phyloP scores from a whole-genome alignment of 2,113 vertebrate genomes.

The Megaleporinus macrocephalus region DNA sequence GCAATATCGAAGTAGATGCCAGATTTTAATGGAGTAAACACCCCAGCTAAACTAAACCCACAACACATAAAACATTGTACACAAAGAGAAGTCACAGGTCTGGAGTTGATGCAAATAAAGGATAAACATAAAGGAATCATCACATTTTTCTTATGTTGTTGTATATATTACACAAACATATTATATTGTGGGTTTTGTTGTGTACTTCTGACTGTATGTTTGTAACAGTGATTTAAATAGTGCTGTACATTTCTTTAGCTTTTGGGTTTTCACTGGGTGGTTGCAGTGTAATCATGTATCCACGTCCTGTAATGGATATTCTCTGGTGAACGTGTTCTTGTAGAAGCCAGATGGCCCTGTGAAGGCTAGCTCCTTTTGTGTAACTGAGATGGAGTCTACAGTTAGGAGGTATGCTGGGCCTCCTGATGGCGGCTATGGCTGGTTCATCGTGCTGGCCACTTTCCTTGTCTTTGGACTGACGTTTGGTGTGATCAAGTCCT shows the following conservation, averaged over 20 bases:
- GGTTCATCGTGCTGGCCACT: conserved; percentile 67
- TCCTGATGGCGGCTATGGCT: conserved; percentile 63
- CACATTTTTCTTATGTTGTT: background rate
- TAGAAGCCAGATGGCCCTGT: conserved; percentile 33
- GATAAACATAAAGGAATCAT: background rate
- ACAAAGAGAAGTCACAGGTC: background rate
- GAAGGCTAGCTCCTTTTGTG: background rate
- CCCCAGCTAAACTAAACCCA: background rate
- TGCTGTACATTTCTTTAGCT: background rate
- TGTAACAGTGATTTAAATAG: no score
- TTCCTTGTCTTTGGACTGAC: conserved; percentile 71
- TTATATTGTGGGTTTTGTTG: no score
- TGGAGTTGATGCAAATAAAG: background rate
- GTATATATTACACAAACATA: no score
- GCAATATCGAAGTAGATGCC: background rate
- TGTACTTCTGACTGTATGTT: no score
- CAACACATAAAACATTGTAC: background rate
- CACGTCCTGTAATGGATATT: background rate
- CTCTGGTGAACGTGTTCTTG: conserved; percentile 6
- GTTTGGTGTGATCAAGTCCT: conserved; percentile 72
- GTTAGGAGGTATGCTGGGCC: conserved; percentile 31
- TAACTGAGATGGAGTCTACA: conserved; percentile 51
- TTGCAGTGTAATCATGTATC: background rate
- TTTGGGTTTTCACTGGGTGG: background rate
- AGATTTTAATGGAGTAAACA: background rate